Evolutionary conservation across 2,888 invertebrate species (phyloP), one percentile per base, ranked within the genome.

Genomic region (Scelioninae gen. 1): DNA sequence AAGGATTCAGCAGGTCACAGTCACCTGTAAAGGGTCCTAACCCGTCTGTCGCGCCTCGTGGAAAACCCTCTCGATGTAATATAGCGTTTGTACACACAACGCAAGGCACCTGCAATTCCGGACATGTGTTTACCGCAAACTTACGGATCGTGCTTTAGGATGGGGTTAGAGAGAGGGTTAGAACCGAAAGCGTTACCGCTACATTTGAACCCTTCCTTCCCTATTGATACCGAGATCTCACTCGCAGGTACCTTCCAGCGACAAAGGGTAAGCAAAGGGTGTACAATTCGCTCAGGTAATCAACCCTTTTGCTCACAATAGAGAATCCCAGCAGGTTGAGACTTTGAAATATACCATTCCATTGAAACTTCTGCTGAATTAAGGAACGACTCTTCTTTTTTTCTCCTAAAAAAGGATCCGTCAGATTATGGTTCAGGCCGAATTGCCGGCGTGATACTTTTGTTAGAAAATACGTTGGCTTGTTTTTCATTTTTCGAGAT

Each of bases 11-110:
- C 84, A 81, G 81, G 82, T 79, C 81, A 79, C 75, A 80, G 86
- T 85, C 89, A 90, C 90, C 91, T 90, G 90, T 83, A 66, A 86
- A 88, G 88, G 88, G 87, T 86, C 82, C 55, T 78, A 85, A 88
- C 87, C 85, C 86, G 87, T 85, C 85, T 79, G 79, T 78, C 81
- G 77, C 81, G 72, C 80, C 81, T 53, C 56, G 47, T n/a, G 49
- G 74, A 23, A 75, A 75, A 79, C 79, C 80, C 80, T 77, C 75
- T 68, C 65, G 45, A 71, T 72, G 68, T 63, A 72, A 75, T 62
- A 66, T 62, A 43, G 38, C 43, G 60, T 63, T 40, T 16, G 56
- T 69, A 66, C 49, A 81, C 66, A 76, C 62, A 63, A 49, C 55
- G 60, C 38, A 29, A 43, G 75, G 65, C 84, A 85, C 82, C 85